These are phyloP conservation scores for Thalassaphorura encarpata DNA, from an alignment of 1,140 invertebrate genomes.

Conservation along the genomic window DNA sequence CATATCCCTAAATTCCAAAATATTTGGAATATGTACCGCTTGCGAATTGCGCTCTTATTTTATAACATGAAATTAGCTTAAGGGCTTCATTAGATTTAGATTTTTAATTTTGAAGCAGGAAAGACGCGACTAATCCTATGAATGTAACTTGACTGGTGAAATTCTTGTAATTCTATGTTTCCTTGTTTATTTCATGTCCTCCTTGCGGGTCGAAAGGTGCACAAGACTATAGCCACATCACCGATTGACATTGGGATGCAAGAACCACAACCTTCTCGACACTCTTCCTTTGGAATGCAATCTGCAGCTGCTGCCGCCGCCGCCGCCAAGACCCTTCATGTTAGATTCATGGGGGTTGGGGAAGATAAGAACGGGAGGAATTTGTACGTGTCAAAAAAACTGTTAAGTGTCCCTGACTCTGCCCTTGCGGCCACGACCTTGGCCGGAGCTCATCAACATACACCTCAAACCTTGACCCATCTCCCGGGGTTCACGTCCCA, in stretches of 20 bases:
- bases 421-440: not conserved
- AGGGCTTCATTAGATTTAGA: too few relatives aligned
- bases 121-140: too few relatives aligned
- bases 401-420: constrained; percentile 16
- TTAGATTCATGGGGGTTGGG: constrained; percentile 27
- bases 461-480: not conserved
- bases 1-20: too few relatives aligned
- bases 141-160: too few relatives aligned
- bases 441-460: constrained; percentile 1
- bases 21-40: too few relatives aligned
- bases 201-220: constrained; percentile 44
- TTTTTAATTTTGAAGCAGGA: too few relatives aligned
- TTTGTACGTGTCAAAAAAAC: constrained; percentile 13
- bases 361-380: constrained; percentile 26
- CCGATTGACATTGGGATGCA: constrained; percentile 50
- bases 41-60: too few relatives aligned
- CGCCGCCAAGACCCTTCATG: constrained; percentile 23
- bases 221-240: constrained; percentile 80
- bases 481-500: not conserved
- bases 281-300: not conserved
- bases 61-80: too few relatives aligned
- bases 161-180: too few relatives aligned
- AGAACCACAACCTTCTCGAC: not conserved
- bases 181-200: constrained; percentile 1
- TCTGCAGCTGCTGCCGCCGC: not conserved